Conservation (phyloP, 1,140 invertebrate genomes). For the Pseudobourletiella spinata region DNA sequence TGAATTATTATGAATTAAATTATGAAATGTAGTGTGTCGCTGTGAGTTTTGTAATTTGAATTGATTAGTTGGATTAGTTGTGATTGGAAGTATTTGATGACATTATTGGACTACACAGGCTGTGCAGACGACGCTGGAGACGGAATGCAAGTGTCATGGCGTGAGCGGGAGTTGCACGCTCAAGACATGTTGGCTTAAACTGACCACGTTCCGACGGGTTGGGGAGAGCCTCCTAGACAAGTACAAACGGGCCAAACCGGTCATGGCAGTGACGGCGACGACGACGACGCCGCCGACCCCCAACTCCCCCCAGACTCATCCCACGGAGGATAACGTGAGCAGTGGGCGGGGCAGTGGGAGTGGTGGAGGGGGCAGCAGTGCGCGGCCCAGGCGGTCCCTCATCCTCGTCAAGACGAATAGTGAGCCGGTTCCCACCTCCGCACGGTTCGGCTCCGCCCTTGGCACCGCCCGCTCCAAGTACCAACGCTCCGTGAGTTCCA, state of each 20-base stretch:
- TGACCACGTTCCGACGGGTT: slow-evolving; percentile 73
- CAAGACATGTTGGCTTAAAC: slow-evolving; percentile 85
- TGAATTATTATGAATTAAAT: too few relatives aligned
- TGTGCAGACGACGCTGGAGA: slow-evolving; percentile 67
- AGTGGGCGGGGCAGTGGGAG: not conserved
- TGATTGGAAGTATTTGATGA: not conserved
- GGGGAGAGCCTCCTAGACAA: slow-evolving; percentile 72
- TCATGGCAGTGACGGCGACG: not conserved
- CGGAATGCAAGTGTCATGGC: slow-evolving; percentile 92
- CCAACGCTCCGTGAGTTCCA: slow-evolving; percentile 41
- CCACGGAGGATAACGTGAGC: not conserved
- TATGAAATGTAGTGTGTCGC: too few relatives aligned
- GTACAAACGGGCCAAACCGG: slow-evolving; percentile 63
- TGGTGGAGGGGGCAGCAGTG: not conserved
- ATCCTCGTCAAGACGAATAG: not conserved
- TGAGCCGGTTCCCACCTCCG: not conserved
- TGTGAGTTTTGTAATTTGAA: too few relatives aligned
- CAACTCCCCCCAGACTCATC: not conserved
- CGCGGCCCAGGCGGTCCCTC: slow-evolving; percentile 11
- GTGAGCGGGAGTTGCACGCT: slow-evolving; percentile 90
- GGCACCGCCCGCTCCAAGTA: slow-evolving; percentile 40
- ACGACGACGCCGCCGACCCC: not conserved
- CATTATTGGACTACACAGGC: slow-evolving; percentile 53
- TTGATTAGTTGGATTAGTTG: too few relatives aligned
- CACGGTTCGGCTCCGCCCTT: slow-evolving; percentile 45